A percentile compares a stretch with the other conserved stretches of the same genome.
These are phyloP conservation scores for Margaritifera margaritifera DNA, from an alignment of 2,888 invertebrate genomes.

Conservation along the genomic window DNA sequence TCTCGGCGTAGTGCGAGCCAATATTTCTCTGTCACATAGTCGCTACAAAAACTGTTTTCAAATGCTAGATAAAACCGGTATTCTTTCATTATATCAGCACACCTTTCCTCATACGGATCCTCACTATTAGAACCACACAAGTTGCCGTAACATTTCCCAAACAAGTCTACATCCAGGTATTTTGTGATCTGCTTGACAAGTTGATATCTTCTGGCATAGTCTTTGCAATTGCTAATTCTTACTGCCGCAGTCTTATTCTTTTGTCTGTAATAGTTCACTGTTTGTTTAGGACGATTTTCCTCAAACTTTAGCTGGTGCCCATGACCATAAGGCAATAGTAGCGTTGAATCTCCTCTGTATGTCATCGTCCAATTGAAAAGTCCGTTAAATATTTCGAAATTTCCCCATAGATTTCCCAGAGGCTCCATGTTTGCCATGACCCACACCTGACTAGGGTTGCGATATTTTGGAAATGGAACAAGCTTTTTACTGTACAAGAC, in stretches of 20 bases:
- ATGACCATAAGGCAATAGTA: constrained; percentile 15
- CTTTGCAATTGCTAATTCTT: constrained; percentile 25
- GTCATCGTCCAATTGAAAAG: constrained; percentile 28
- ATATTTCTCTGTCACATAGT: constrained; percentile 28
- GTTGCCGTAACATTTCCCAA: constrained; percentile 14
- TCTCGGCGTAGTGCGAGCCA: constrained; percentile 15
- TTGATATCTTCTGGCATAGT: constrained; percentile 21
- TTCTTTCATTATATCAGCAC: not conserved
- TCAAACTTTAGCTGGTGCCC: not conserved
- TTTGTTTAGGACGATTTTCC: not conserved
- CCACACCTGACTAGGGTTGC: constrained; percentile 12
- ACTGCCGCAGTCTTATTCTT: not conserved
- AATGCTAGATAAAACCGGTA: constrained; percentile 25
- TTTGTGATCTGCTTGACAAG: constrained; percentile 12
- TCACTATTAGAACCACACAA: not conserved
- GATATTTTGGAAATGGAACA: too few species aligned
- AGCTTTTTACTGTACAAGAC: too few species aligned
- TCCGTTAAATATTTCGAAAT: constrained; percentile 14
- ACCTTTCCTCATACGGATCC: not conserved
- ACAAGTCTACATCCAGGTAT: constrained; percentile 11
- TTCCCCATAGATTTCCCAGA: constrained; percentile 18
- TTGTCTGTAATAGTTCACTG: constrained; percentile 5
- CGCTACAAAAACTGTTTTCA: constrained; percentile 21
- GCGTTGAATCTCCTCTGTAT: constrained; percentile 11
- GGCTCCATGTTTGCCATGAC: constrained; percentile 22